Percentiles rank a stretch among this genome's conserved stretches.
phyloP scores from a whole-genome alignment of 2,113 vertebrate species.

The Hemibates koningsi region DNA sequence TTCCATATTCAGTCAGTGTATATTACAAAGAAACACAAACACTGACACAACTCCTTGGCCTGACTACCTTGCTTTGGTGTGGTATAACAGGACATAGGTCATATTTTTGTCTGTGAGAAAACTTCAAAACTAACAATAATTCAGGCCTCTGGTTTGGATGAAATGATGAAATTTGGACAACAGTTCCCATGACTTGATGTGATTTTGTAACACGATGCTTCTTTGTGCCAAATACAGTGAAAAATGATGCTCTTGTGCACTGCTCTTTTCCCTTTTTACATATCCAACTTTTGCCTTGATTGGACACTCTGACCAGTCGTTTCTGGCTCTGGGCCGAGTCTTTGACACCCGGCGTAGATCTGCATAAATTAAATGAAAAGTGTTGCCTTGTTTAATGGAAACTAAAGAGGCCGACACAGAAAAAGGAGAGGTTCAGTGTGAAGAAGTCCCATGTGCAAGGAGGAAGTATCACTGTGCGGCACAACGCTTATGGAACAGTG shows the following conservation, averaged over 20 bases:
- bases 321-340: background rate
- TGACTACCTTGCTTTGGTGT: background rate
- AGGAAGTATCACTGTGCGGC: conserved; percentile 18
- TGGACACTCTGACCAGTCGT: background rate
- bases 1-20: background rate
- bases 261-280: background rate
- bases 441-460: background rate
- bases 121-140: background rate
- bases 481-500: conserved; percentile 24
- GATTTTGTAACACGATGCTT: background rate
- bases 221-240: background rate
- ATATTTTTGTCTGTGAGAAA: background rate
- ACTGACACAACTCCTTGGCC: background rate
- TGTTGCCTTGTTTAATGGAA: background rate
- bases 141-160: background rate
- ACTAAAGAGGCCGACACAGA: background rate
- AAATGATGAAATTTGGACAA: background rate
- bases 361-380: background rate
- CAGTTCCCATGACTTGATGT: background rate
- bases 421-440: background rate
- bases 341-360: background rate
- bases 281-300: background rate
- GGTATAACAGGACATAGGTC: background rate
- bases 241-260: background rate
- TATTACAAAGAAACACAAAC: background rate